Percentiles rank a stretch among this genome's conserved stretches.
Conservation (phyloP, 2,888 invertebrate genomes). For the Zaprionus obscuricornis region DNA sequence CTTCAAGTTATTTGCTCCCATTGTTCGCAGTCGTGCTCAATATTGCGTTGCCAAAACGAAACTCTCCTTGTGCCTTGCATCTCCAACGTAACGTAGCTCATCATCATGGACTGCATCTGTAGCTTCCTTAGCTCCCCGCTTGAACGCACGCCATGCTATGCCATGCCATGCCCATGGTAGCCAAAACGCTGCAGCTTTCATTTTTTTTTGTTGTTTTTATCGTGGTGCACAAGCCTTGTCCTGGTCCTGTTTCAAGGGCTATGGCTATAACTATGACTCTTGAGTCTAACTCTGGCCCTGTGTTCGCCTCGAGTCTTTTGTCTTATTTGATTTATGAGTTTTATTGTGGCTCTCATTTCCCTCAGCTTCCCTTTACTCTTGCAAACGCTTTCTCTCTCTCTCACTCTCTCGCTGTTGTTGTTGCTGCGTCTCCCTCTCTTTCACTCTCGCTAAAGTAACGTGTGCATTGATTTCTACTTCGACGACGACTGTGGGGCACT, state of each 20-base stretch:
- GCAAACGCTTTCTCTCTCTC: not conserved
- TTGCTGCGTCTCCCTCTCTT: conserved; percentile 44
- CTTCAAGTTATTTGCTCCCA: conserved; percentile 78
- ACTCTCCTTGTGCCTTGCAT: not conserved
- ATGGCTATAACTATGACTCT: too few relatives aligned
- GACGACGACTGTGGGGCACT: conserved; percentile 25
- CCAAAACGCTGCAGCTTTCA: not conserved
- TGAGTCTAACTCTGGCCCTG: conserved; percentile 46
- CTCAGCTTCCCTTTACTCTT: not conserved
- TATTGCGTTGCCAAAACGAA: conserved; percentile 59
- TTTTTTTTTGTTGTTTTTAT: conserved; percentile 6
- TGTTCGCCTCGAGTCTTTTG: conserved; percentile 77
- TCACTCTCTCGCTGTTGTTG: not conserved
- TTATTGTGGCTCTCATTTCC: conserved; percentile 69
- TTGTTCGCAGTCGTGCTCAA: conserved; percentile 73
- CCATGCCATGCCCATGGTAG: conserved; percentile 51
- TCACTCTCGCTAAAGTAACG: conserved; percentile 65
- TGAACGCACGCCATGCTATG: conserved; percentile 48
- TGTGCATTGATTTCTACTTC: conserved; percentile 64
- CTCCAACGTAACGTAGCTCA: too few relatives aligned
- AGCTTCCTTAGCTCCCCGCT: conserved; percentile 17
- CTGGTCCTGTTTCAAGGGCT: too few relatives aligned
- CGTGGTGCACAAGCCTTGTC: conserved; percentile 43
- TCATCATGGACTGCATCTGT: conserved; percentile 14
- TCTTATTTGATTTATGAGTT: conserved; percentile 82